phyloP scores from a whole-genome alignment of 2,888 invertebrate species.

The Electrophaes corylata region DNA sequence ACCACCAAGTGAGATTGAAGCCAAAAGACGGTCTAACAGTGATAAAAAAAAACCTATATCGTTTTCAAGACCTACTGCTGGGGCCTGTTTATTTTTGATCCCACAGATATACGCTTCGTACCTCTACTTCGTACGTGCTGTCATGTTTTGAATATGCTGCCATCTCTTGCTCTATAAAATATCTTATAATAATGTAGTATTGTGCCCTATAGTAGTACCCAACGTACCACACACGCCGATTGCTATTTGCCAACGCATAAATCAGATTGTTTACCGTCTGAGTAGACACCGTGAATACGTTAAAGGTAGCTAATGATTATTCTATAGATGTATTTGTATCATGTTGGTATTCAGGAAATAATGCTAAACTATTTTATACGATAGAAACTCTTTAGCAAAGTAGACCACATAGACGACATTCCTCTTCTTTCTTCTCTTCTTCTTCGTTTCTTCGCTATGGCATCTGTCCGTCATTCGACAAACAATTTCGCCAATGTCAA shows the following conservation, averaged over 20 bases:
- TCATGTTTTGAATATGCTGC: neutral
- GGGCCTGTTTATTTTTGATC: no score
- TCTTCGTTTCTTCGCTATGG: no score
- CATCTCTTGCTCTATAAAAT: neutral
- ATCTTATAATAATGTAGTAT: neutral
- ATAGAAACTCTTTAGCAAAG: neutral
- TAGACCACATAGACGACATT: neutral
- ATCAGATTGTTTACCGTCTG: slow-evolving; percentile 15
- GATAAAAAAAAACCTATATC: no score
- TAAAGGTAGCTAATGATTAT: slow-evolving; percentile 46
- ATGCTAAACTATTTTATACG: neutral
- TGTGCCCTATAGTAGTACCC: neutral
- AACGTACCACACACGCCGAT: neutral
- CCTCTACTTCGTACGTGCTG: no score
- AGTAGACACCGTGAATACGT: slow-evolving; percentile 33
- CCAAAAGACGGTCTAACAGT: no score
- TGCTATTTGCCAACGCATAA: slow-evolving; percentile 40
- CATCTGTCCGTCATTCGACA: no score
- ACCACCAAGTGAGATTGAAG: no score
- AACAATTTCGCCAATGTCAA: no score
- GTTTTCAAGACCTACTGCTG: no score
- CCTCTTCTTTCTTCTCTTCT: no score
- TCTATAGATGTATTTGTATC: slow-evolving; percentile 40
- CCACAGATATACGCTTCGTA: no score
- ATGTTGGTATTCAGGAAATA: slow-evolving; percentile 46